These are phyloP conservation scores for Eueides isabella DNA, from an alignment of 1,140 invertebrate species.

Conservation along the genomic window DNA sequence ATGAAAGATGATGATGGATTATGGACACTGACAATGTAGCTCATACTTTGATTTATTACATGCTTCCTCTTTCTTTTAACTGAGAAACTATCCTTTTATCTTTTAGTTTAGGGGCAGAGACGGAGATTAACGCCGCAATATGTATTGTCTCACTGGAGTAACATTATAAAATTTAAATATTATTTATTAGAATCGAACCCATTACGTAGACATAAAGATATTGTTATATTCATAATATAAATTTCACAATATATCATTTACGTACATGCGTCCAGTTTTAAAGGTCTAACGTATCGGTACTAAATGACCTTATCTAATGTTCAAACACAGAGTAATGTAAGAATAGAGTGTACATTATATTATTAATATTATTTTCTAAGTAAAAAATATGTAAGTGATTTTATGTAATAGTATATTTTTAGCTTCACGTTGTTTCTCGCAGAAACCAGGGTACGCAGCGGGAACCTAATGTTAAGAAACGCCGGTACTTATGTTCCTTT, in stretches of 20 bases:
- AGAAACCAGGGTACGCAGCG: no score
- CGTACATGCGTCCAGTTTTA: constrained; percentile 42
- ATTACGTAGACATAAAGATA: neutral
- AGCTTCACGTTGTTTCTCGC: no score
- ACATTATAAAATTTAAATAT: no score
- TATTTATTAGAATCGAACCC: no score
- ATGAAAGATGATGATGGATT: neutral
- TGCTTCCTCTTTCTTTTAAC: neutral
- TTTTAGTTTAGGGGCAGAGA: neutral
- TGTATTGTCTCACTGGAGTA: no score
- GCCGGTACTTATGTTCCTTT: no score
- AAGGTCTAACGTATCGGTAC: constrained; percentile 45
- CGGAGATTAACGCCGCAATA: no score
- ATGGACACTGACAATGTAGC: neutral
- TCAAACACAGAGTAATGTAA: constrained; percentile 44
- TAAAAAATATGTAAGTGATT: no score
- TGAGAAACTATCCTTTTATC: neutral
- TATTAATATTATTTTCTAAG: neutral
- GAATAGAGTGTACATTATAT: constrained; percentile 25
- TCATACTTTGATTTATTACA: constrained; percentile 19
- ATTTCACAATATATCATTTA: constrained; percentile 15
- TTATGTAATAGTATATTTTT: no score
- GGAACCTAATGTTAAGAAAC: no score
- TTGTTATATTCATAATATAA: neutral
- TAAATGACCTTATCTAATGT: constrained; percentile 54